Base-by-base conservation (phyloP, 2,888 invertebrate genomes). In the Lasioglossum villosulum region DNA sequence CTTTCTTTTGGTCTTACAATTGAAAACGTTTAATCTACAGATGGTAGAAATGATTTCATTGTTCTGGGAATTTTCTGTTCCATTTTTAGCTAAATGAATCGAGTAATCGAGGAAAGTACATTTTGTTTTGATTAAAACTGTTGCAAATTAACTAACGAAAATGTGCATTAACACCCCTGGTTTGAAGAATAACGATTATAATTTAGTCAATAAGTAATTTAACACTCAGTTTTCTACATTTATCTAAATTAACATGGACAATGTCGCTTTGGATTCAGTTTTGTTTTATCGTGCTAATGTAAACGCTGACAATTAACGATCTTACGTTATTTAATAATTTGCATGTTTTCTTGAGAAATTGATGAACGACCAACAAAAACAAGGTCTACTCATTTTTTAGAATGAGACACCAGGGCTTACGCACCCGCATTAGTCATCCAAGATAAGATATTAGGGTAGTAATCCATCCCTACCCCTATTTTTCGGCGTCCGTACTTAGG, bases 321-420 rank as follows among this genome's bases (percentile, higher is more conserved):
- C 14, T 5, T 14, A 1, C 1, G 14, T 27, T 14, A 5, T 27
- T 1, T 5, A 27, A n/a, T 27, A 27, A 59, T 59, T 27, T 27
- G 59, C n/a, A 2, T 27, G 48, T 48, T 48, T 19, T 19, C 19
- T 16, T 48, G 48, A 19, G 48, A 48, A 19, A 48, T 48, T 45
- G 45, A 1, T 5, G 19, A 19, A 1, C 5, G 5, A 48, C 5
- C 5, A 19, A 48, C 19, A 0, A 19, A 0, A 45, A 0, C 16
- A 16, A 2, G 48, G 19, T 48, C 19, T 19, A 6, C 19, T 6
- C 5, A 16, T 48, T 48, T 4, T 19, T 19, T 16, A 48, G 16
- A 19, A 48, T 48, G 45, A 48, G 45, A 48, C 45, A 48, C 45
- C 16, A 1, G 4, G 45, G 19, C 5, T 48, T 19, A 48, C 48